A percentile compares a stretch with the other conserved stretches of the same genome.
Conservation (phyloP, 2,113 vertebrate genomes). For the Paedocypris sp. region DNA sequence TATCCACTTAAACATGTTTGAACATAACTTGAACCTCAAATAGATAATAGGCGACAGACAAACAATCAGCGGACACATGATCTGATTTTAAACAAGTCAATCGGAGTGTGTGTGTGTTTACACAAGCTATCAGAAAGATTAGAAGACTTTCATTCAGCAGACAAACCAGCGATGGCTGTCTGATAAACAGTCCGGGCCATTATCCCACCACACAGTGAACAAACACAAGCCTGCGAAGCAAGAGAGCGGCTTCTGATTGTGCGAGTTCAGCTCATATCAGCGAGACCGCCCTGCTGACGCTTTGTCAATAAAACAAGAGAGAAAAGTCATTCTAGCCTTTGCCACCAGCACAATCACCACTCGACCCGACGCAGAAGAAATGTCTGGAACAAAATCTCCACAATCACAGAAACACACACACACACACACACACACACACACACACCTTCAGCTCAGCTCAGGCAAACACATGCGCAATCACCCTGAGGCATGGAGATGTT, state of each 20-base stretch:
- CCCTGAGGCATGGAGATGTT: background rate
- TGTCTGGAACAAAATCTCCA: constrained; percentile 15
- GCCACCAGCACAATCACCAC: constrained; percentile 45
- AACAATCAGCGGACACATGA: background rate
- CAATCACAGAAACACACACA: too few species aligned
- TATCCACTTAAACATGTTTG: background rate
- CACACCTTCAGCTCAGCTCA: background rate
- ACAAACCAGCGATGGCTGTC: constrained; percentile 18
- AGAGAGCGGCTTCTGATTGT: constrained; percentile 39
- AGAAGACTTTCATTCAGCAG: constrained; percentile 5
- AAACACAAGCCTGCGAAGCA: constrained; percentile 11
- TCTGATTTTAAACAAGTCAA: constrained; percentile 1
- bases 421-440: constrained; percentile 20
- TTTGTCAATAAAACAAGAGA: constrained; percentile 46
- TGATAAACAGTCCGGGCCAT: constrained; percentile 30
- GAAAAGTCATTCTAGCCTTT: constrained; percentile 36
- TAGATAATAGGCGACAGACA: background rate
- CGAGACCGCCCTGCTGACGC: constrained; percentile 42
- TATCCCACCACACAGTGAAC: constrained; percentile 11
- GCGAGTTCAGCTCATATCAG: constrained; percentile 46
- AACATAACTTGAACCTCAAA: background rate
- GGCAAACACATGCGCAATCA: background rate
- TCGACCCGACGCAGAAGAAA: constrained; percentile 41
- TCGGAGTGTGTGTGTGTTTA: constrained; percentile 15
- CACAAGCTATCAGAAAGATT: constrained; percentile 2